Percentiles rank a stretch among this genome's conserved stretches.
phyloP scores from a whole-genome alignment of 2,888 invertebrate genomes.

The Calliopum simillimum region DNA sequence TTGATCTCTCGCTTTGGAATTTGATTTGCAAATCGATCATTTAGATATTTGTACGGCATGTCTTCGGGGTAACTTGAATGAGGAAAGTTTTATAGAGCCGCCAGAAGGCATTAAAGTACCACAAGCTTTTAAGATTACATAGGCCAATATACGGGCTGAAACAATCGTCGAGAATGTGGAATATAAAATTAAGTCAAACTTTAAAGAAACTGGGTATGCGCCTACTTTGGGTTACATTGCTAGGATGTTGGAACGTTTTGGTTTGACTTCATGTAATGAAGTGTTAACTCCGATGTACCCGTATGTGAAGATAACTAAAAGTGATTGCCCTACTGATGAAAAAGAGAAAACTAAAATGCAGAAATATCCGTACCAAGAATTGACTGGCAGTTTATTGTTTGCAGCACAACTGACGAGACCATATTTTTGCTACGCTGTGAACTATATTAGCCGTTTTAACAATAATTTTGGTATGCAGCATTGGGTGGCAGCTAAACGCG shows the following conservation, averaged over 20 bases:
- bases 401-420: conserved; percentile 25
- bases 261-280: too few relatives aligned
- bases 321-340: too few relatives aligned
- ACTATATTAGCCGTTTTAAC: conserved; percentile 24
- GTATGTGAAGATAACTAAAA: too few relatives aligned
- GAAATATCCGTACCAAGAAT: conserved; percentile 31
- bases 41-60: conserved; percentile 35
- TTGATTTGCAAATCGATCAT: conserved; percentile 39
- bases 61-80: not conserved
- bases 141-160: not conserved
- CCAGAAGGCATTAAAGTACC: not conserved
- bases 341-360: too few relatives aligned
- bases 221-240: conserved; percentile 21
- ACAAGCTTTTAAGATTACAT: not conserved
- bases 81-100: not conserved
- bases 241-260: conserved; percentile 21
- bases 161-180: too few relatives aligned
- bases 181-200: too few relatives aligned
- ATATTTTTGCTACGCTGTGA: conserved; percentile 25
- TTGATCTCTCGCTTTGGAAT: not conserved
- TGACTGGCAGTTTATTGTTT: conserved; percentile 16
- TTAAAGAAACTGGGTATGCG: too few relatives aligned
- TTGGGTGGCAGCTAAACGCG: conserved; percentile 18
- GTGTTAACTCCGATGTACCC: too few relatives aligned
- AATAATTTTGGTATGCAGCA: conserved; percentile 16